These are phyloP conservation scores for Phasia obesa DNA, from an alignment of 2,888 invertebrate genomes.

Conservation along the genomic window DNA sequence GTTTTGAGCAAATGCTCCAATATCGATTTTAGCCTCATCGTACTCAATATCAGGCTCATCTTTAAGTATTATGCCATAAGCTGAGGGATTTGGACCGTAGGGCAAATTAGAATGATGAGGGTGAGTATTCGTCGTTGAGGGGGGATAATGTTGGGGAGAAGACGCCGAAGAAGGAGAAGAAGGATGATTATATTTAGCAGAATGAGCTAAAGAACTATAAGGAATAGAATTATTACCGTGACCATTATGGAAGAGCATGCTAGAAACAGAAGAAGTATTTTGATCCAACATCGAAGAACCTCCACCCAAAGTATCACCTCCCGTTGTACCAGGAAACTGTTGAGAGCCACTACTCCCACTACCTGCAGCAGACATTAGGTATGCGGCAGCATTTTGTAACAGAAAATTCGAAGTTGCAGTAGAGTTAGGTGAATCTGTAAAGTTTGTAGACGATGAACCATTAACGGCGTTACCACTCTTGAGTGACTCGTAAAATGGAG, in stretches of 20 bases:
- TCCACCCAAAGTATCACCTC: constrained; percentile 74
- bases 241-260: constrained; percentile 78
- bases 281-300: constrained; percentile 73
- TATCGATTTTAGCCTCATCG: constrained; percentile 89
- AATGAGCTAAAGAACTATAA: constrained; percentile 76
- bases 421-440: constrained; percentile 82
- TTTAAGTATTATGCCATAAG: constrained; percentile 90
- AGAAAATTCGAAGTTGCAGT: constrained; percentile 84
- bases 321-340: constrained; percentile 84
- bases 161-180: constrained; percentile 70
- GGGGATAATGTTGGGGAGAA: constrained; percentile 64
- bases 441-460: constrained; percentile 70
- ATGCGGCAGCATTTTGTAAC: constrained; percentile 85
- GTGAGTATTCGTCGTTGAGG: constrained; percentile 48
- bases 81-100: constrained; percentile 86
- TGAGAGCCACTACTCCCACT: constrained; percentile 67
- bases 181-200: constrained; percentile 71
- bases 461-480: constrained; percentile 89
- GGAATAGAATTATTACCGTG: constrained; percentile 75
- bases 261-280: constrained; percentile 65
- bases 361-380: constrained; percentile 85
- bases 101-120: constrained; percentile 74
- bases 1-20: constrained; percentile 80
- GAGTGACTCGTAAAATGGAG: constrained; percentile 94
- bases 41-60: constrained; percentile 91